Evolutionary conservation across 35 echinoderm and acorn worm genomes (phyloP), one percentile per base, ranked within the genome.

Genomic region (Apostichopus parvimensis): DNA sequence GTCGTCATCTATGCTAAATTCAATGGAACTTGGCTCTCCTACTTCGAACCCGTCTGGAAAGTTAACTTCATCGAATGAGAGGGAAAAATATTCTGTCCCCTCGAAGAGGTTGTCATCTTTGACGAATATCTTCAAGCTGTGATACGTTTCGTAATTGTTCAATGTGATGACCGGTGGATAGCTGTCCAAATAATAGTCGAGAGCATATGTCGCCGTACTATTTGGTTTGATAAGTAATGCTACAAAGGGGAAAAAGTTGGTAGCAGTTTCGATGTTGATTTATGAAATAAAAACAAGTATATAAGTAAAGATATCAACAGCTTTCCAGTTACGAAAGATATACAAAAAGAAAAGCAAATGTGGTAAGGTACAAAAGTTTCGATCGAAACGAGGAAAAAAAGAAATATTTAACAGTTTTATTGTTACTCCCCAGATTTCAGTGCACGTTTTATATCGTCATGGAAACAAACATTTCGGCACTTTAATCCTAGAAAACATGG

Each of bases 141-240:
- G 81, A 52, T 84, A 84, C 17, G 13, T 84, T 8, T 10, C 18
- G 6, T 22, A 22, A 15, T 4, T 17, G n/a, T 15, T 7, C 17
- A 84, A 23, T 59, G 17, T 84, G 6, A 84, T 20, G 18, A 18
- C 18, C 24, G 81, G 81, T 5, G n/a, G 17, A 1, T 84, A 0
- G 54, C 20, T 84, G 21, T 84, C 81, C 18, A 84, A 58, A 21
- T 25, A 84, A 84, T 84, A 84, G 15, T 84, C 81, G 7, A 22
- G 18, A 14, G 17, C 1, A 52, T 84, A 84, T 52, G 53, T 56
- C n/a, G 81, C 81, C 20, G 81, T 84, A 22, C 57, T 52, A 55
- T 84, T 84, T 3, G 54, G 8, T 7, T 59, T 55, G 14, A 59
- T 84, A 54, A 22, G 6, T 5, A 84, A 22, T 53, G 81, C 81